Evolutionary conservation across 2,797 vertebrate species (phyloP).

Genomic region (Arrhamphus sclerolepis): DNA sequence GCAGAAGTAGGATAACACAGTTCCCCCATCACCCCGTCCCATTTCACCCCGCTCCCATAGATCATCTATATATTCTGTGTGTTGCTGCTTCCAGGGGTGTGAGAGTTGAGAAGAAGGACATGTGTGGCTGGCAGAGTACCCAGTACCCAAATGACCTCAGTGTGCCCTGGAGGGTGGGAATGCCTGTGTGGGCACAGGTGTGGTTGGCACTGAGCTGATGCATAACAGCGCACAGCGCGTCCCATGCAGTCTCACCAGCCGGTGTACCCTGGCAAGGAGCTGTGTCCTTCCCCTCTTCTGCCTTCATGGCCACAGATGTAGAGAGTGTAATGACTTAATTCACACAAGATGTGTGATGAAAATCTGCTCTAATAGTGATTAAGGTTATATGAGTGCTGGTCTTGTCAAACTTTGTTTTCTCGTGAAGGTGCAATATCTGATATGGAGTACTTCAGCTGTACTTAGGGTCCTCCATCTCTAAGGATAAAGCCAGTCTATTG

Average conservation of each 20-base stretch:
- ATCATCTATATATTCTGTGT: constrained; percentile 36
- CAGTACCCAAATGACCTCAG: constrained; percentile 57
- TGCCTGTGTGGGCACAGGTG: constrained; percentile 68
- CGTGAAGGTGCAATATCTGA: too few species aligned
- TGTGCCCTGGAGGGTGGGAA: constrained; percentile 58
- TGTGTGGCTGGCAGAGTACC: constrained; percentile 57
- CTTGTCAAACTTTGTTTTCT: too few species aligned
- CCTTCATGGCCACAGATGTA: constrained; percentile 49
- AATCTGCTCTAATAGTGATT: constrained; percentile 28
- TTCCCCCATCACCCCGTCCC: too few species aligned
- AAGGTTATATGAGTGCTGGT: too few species aligned
- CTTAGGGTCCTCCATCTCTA: too few species aligned
- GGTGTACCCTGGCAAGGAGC: constrained; percentile 68
- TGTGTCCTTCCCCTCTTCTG: constrained; percentile 69
- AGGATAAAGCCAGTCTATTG: too few species aligned
- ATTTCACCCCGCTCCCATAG: too few species aligned
- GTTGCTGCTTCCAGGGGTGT: not conserved
- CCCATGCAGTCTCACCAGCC: constrained; percentile 68
- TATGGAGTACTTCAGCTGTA: too few species aligned
- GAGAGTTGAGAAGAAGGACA: constrained; percentile 53
- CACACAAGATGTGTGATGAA: constrained; percentile 33
- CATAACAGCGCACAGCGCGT: constrained; percentile 56
- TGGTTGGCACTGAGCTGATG: constrained; percentile 64
- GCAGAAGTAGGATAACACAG: too few species aligned
- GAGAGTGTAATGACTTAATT: constrained; percentile 60